Percentiles rank a stretch among this genome's conserved stretches.
These are phyloP conservation scores for Drosophila kambysellisi DNA, from an alignment of 2,888 invertebrate species.

Conservation along the genomic window DNA sequence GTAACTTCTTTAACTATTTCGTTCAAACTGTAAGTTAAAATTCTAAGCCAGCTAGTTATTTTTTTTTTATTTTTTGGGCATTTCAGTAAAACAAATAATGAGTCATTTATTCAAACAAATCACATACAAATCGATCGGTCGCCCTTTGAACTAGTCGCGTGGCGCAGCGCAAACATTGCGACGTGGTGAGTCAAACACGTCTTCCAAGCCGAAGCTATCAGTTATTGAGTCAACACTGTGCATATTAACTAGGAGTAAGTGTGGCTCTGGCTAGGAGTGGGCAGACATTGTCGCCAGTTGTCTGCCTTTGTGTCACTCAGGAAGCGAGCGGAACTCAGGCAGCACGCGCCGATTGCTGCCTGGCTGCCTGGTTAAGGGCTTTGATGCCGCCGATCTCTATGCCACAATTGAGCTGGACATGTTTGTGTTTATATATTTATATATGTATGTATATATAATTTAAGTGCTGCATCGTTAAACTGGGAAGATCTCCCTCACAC, in stretches of 20 bases:
- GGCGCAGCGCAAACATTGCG: constrained; percentile 37
- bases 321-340: constrained; percentile 65
- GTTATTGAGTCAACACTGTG: constrained; percentile 45
- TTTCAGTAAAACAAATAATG: constrained; percentile 35
- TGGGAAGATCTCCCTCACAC: constrained; percentile 19
- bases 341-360: constrained; percentile 58
- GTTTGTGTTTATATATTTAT: constrained; percentile 12
- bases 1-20: neutral
- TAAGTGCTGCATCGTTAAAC: constrained; percentile 36
- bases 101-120: constrained; percentile 59
- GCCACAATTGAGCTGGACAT: constrained; percentile 33
- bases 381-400: constrained; percentile 38
- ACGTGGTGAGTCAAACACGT: constrained; percentile 73
- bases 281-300: constrained; percentile 40
- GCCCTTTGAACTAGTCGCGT: constrained; percentile 72
- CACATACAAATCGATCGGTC: constrained; percentile 57
- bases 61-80: constrained; percentile 2
- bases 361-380: constrained; percentile 22
- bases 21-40: neutral
- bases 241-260: constrained; percentile 69
- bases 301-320: constrained; percentile 48
- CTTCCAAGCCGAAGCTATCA: constrained; percentile 48
- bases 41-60: constrained; percentile 8
- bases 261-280: constrained; percentile 16
- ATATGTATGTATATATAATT: constrained; percentile 1